Evolutionary conservation across 2,113 vertebrate species (phyloP).

Genomic region (Ciconia maguari): DNA sequence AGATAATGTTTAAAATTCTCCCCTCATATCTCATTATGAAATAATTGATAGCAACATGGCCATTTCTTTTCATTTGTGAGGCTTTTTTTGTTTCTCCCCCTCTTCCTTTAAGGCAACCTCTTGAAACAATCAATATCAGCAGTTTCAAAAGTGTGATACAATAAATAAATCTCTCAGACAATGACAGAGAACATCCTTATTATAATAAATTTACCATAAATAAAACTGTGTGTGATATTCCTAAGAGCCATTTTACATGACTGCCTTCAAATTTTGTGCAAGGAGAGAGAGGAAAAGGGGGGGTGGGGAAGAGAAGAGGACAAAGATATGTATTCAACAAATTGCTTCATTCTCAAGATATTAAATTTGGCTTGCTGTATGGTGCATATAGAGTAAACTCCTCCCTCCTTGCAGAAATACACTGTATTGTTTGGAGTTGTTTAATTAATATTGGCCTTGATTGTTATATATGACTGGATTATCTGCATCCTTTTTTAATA

Average conservation of each 20-base stretch:
- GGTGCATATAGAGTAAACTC: background rate
- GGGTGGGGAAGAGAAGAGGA: background rate
- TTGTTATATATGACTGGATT: background rate
- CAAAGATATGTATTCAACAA: constrained; percentile 1
- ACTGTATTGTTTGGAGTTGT: background rate
- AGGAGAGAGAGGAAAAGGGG: background rate
- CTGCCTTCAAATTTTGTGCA: constrained; percentile 19
- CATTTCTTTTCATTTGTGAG: constrained; percentile 61
- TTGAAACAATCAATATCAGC: constrained; percentile 66
- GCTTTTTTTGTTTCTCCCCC: background rate
- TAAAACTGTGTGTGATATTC: constrained; percentile 58
- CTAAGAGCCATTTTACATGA: constrained; percentile 55
- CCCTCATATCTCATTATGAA: constrained; percentile 68
- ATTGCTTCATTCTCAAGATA: constrained; percentile 19
- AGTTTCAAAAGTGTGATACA: constrained; percentile 61
- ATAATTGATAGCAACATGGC: constrained; percentile 68
- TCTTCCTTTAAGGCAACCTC: constrained; percentile 57
- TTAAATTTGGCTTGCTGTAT: background rate
- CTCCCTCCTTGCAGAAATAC: background rate
- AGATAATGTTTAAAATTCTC: constrained; percentile 70
- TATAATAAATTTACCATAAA: constrained; percentile 74
- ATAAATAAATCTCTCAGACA: constrained; percentile 74
- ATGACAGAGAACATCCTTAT: constrained; percentile 70
- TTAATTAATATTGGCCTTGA: constrained; percentile 7
- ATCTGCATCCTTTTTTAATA: background rate